Percentiles rank a stretch among this genome's conserved stretches.
phyloP scores from a whole-genome alignment of 2,113 vertebrate genomes.

The Nothocercus nigrocapillus region DNA sequence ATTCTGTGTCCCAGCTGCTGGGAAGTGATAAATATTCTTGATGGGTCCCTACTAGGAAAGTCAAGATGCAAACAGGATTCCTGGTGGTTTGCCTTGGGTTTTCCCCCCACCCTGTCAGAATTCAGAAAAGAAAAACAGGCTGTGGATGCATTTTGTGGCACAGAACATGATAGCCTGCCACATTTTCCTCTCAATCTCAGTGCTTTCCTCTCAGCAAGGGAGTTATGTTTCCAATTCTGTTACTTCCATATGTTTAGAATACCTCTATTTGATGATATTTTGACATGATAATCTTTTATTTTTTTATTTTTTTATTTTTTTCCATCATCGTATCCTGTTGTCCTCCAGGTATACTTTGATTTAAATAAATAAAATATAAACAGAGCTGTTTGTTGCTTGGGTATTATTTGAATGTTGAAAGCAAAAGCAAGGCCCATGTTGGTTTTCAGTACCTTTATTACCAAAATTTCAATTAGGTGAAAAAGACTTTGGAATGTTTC shows the following conservation, averaged over 20 bases:
- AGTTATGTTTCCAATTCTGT: not conserved
- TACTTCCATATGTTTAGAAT: not conserved
- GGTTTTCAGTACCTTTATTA: not conserved
- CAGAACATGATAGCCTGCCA: not conserved
- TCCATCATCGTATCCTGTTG: not conserved
- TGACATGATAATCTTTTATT: not conserved
- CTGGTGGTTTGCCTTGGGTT: not conserved
- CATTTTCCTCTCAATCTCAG: not conserved
- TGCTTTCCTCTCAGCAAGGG: not conserved
- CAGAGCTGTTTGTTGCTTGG: not conserved
- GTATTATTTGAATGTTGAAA: not conserved
- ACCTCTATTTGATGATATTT: not conserved
- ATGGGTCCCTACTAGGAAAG: not conserved
- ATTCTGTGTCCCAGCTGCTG: too few species aligned
- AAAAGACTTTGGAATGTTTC: not conserved
- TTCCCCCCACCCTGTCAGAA: not conserved
- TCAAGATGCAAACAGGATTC: not conserved
- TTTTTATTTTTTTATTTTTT: not conserved
- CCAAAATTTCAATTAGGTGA: not conserved
- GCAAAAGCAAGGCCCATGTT: not conserved
- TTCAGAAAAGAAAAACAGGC: not conserved
- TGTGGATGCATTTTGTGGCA: not conserved
- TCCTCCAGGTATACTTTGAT: not conserved
- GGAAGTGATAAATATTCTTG: too few species aligned
- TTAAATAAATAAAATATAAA: not conserved